Base-by-base conservation (phyloP, 2,797 vertebrate species). In the Manis pentadactyla region DNA sequence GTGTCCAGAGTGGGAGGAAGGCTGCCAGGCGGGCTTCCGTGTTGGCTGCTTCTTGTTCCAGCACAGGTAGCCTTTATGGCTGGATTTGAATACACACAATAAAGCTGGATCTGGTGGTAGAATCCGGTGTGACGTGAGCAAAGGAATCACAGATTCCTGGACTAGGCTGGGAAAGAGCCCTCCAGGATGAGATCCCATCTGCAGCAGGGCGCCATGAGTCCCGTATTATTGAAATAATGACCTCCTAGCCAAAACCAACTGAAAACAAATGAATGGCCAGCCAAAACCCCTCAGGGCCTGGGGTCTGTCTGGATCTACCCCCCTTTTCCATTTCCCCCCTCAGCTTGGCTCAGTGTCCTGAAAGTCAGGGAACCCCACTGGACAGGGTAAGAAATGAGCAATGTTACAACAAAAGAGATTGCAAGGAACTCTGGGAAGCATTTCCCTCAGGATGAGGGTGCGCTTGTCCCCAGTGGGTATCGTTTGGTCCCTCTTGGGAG, bases 391-490 rank as follows among this genome's bases (percentile, higher is more conserved):
- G 63, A 57, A 61, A 31, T 27, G 55, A 93, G 27, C 42, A 7
- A 6, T 3, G 10, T 1, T 27, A 4, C 21, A 27, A 10, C 31
- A 5, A 34, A 46, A 64, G 51, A 15, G 12, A 49, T 13, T 9
- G 5, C 17, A 0, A 4, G 81, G 61, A 6, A 14, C 37, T 83
- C 39, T 55, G 61, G 21, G 11, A 49, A 79, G 18, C 34, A 39
- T 59, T 31, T 49, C 4, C 21, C 7, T 11, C 1, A 1, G 0
- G 21, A 0, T 2, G 29, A 51, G 66, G 4, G 0, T 79, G 68
- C 61, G 63, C 69, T n/a, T 59, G 19, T 88, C 68, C 37, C 9
- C 2, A 9, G 18, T 4, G 4, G 51, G 46, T 7, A 86, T 15
- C 21, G 69, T 19, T 66, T 4, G 71, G 68, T 86, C 82, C 78